Conservation (phyloP, 2,797 vertebrate species). For the Sciurus carolinensis region DNA sequence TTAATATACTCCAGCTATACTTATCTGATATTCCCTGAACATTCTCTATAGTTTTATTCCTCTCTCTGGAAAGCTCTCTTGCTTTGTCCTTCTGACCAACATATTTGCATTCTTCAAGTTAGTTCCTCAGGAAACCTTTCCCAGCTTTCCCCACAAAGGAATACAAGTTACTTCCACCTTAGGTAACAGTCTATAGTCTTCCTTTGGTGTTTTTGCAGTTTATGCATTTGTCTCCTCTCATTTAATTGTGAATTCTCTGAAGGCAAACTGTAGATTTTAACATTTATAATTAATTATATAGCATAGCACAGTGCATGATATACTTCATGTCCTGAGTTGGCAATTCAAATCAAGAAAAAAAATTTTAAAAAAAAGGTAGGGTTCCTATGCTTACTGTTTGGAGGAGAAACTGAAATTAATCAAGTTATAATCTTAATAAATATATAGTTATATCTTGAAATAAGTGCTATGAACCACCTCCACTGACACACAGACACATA, state of each 20-base stretch:
- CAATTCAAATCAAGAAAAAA: neutral
- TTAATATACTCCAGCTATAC: neutral
- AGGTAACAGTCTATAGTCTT: neutral
- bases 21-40: neutral
- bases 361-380: neutral
- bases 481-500: neutral
- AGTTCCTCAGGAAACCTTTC: neutral
- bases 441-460: neutral
- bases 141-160: neutral
- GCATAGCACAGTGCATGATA: neutral
- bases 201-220: neutral
- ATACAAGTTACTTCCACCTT: neutral
- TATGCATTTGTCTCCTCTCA: neutral
- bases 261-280: constrained; percentile 11
- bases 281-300: neutral
- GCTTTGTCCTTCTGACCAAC: neutral
- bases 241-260: neutral
- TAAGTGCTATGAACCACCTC: neutral
- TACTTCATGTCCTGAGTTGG: neutral
- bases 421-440: constrained; percentile 2
- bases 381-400: neutral
- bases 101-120: neutral
- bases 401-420: neutral
- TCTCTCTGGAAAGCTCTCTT: neutral
- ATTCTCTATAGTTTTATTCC: neutral